Conservation (phyloP, 2,113 vertebrate genomes). For the Boleophthalmus pectinirostris region DNA sequence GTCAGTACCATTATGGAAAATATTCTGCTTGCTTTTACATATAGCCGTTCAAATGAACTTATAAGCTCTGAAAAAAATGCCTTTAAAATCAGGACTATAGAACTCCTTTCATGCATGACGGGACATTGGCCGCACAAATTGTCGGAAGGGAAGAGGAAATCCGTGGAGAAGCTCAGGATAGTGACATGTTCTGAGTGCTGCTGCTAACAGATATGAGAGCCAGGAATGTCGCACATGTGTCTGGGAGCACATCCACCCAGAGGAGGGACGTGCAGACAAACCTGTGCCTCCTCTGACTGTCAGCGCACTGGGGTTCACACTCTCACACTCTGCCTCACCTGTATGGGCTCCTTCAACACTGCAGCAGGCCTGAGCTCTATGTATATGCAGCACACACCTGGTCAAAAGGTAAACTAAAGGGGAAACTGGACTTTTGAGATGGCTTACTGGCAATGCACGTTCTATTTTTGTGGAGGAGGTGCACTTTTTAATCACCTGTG, state of each 20-base stretch:
- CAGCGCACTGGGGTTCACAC: slow-evolving; percentile 44
- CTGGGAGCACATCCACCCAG: slow-evolving; percentile 25
- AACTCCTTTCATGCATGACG: neutral
- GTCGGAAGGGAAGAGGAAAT: neutral
- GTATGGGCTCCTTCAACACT: slow-evolving; percentile 62
- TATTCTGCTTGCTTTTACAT: slow-evolving; percentile 59
- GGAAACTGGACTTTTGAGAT: neutral
- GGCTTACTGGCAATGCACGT: neutral
- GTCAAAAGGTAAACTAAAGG: slow-evolving; percentile 18
- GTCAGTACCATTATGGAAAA: slow-evolving; percentile 55
- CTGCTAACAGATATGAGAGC: slow-evolving; percentile 59
- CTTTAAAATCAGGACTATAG: neutral
- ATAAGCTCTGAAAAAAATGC: neutral
- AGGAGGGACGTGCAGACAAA: slow-evolving; percentile 44
- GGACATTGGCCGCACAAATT: slow-evolving; percentile 9
- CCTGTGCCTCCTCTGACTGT: slow-evolving; percentile 44
- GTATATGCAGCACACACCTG: slow-evolving; percentile 36
- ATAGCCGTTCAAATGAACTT: slow-evolving; percentile 30
- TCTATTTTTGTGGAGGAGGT: neutral
- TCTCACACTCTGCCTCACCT: slow-evolving; percentile 63
- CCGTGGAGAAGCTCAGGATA: neutral
- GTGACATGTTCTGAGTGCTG: slow-evolving; percentile 49
- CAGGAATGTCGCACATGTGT: slow-evolving; percentile 40
- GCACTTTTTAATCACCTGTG: neutral
- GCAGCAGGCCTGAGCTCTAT: slow-evolving; percentile 12